Percentiles rank a stretch among this genome's conserved stretches.
Conservation (phyloP, 92 coral and sea anemone species). For the Umimayanthus chanpuru region DNA sequence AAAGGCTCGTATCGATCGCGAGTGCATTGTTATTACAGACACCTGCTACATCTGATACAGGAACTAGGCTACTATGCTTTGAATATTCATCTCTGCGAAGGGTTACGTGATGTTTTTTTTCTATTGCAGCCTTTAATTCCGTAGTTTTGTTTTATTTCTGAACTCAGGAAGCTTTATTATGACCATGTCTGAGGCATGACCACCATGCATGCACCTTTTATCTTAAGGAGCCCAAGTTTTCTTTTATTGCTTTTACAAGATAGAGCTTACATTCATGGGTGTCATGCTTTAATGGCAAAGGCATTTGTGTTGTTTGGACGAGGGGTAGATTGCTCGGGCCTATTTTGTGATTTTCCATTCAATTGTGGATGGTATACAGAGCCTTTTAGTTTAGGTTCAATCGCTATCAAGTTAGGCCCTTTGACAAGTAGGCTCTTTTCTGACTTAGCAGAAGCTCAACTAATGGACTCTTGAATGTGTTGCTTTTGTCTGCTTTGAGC, state of each 20-base stretch:
- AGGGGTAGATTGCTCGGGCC: neutral
- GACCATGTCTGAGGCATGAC: slow-evolving; percentile 19
- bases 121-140: neutral
- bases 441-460: too few species aligned
- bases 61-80: neutral
- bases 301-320: neutral
- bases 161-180: too few species aligned
- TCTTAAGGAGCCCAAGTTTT: slow-evolving; percentile 11
- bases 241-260: neutral
- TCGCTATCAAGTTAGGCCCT: too few species aligned
- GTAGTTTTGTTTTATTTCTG: neutral
- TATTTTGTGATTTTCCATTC: neutral
- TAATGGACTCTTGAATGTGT: too few species aligned
- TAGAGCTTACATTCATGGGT: neutral
- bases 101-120: neutral
- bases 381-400: too few species aligned
- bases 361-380: neutral
- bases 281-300: neutral
- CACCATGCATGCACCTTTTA: slow-evolving; percentile 59
- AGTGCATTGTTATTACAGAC: neutral
- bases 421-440: too few species aligned
- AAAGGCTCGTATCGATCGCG: slow-evolving; percentile 43
- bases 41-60: neutral
- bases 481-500: too few species aligned
- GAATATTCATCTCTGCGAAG: neutral